A percentile compares a stretch with the other conserved stretches of the same genome.
phyloP scores from a whole-genome alignment of 2,888 invertebrate species.

The Philereme transversata region DNA sequence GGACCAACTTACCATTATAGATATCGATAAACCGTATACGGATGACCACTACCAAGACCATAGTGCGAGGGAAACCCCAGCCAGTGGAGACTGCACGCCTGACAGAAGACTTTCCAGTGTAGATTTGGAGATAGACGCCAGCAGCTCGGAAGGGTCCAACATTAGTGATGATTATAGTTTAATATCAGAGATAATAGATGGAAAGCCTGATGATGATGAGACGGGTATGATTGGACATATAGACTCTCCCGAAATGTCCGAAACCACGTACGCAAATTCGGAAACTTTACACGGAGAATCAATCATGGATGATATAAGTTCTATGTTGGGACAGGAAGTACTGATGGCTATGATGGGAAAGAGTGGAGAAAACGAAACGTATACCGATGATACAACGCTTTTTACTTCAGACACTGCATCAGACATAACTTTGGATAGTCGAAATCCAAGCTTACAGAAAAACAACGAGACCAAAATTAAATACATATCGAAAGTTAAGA shows the following conservation, averaged over 20 bases:
- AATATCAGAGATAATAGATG: constrained; percentile 87
- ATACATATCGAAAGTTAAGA: constrained; percentile 77
- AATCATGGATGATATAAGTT: constrained; percentile 91
- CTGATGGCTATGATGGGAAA: constrained; percentile 87
- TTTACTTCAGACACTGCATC: constrained; percentile 85
- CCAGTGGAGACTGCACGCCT: constrained; percentile 71
- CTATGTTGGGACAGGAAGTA: constrained; percentile 88
- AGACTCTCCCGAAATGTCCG: constrained; percentile 92
- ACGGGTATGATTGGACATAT: constrained; percentile 89
- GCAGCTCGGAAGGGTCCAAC: constrained; percentile 85
- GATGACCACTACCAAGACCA: constrained; percentile 75
- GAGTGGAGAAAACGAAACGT: constrained; percentile 85
- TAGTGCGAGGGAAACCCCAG: constrained; percentile 62
- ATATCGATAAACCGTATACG: constrained; percentile 83
- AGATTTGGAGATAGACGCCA: constrained; percentile 80
- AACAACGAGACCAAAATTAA: constrained; percentile 85
- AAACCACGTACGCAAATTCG: constrained; percentile 87
- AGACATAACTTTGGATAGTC: constrained; percentile 77
- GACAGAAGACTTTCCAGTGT: constrained; percentile 72
- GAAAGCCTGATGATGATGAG: constrained; percentile 74
- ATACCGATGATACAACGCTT: constrained; percentile 88
- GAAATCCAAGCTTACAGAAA: constrained; percentile 82
- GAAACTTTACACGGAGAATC: constrained; percentile 91
- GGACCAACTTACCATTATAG: constrained; percentile 87
- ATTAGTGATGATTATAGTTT: constrained; percentile 90